These are phyloP conservation scores for Xestia ashworthii DNA, from an alignment of 2,888 invertebrate species.

Conservation along the genomic window DNA sequence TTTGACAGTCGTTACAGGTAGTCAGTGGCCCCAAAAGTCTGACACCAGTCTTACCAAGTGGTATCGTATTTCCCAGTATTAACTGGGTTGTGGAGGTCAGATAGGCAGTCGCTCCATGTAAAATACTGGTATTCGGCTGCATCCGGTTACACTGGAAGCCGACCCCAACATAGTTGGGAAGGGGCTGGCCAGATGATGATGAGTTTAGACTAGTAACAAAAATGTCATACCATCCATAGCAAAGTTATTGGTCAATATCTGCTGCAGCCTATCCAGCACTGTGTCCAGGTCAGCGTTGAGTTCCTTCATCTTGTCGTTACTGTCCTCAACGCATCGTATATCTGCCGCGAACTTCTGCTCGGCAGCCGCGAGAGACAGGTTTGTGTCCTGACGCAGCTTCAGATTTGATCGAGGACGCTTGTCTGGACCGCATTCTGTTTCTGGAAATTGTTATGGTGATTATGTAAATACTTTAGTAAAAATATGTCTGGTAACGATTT, in stretches of 20 bases:
- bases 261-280: slow-evolving; percentile 93
- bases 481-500: neutral
- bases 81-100: no score
- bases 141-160: no score
- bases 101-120: no score
- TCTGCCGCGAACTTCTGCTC: slow-evolving; percentile 85
- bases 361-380: slow-evolving; percentile 68
- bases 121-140: no score
- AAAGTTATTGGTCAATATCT: slow-evolving; percentile 93
- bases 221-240: slow-evolving; percentile 85
- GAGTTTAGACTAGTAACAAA: no score
- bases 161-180: no score
- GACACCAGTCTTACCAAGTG: no score
- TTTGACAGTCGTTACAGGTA: no score
- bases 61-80: no score
- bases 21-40: no score
- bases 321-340: slow-evolving; percentile 79
- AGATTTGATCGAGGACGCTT: slow-evolving; percentile 44
- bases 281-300: slow-evolving; percentile 93
- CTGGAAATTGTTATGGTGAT: slow-evolving; percentile 58
- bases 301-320: slow-evolving; percentile 87
- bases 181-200: no score
- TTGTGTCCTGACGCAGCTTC: slow-evolving; percentile 59
- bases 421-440: slow-evolving; percentile 69
- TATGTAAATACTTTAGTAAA: neutral